These are phyloP conservation scores for Cnemophilus loriae DNA, from an alignment of 2,113 vertebrate genomes.

Conservation along the genomic window DNA sequence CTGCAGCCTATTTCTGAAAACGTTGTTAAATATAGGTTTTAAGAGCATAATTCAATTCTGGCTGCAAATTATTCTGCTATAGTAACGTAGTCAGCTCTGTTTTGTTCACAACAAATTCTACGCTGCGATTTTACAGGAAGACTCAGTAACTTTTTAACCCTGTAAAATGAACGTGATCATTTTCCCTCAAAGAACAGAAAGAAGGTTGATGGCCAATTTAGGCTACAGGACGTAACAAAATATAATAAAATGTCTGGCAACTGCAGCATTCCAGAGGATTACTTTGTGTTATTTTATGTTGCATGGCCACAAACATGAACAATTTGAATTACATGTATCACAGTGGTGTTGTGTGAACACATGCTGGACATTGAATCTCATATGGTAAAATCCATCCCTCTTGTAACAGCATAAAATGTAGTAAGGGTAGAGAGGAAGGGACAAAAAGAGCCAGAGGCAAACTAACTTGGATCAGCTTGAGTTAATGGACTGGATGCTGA, in stretches of 20 bases:
- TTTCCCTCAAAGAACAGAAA: background rate
- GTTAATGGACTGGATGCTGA: background rate
- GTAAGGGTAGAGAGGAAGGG: background rate
- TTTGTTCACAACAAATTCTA: background rate
- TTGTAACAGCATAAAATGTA: background rate
- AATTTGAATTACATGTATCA: background rate
- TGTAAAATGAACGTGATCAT: background rate
- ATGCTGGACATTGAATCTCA: background rate
- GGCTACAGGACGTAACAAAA: background rate
- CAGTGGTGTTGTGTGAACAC: accelerated
- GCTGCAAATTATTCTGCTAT: background rate
- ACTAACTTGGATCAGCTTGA: background rate
- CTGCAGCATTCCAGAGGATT: background rate
- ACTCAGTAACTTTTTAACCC: background rate
- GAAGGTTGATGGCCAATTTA: background rate
- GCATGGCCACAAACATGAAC: background rate
- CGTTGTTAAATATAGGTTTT: background rate
- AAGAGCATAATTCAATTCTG: background rate
- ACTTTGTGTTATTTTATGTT: background rate
- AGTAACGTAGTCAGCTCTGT: background rate
- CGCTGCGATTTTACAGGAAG: background rate
- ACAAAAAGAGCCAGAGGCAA: background rate
- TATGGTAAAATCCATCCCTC: background rate
- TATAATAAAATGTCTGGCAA: background rate
- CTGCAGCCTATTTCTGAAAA: background rate